A percentile compares a stretch with the other conserved stretches of the same genome.
phyloP scores from a whole-genome alignment of 2,888 invertebrate species.

The Drosophila sordidapex region DNA sequence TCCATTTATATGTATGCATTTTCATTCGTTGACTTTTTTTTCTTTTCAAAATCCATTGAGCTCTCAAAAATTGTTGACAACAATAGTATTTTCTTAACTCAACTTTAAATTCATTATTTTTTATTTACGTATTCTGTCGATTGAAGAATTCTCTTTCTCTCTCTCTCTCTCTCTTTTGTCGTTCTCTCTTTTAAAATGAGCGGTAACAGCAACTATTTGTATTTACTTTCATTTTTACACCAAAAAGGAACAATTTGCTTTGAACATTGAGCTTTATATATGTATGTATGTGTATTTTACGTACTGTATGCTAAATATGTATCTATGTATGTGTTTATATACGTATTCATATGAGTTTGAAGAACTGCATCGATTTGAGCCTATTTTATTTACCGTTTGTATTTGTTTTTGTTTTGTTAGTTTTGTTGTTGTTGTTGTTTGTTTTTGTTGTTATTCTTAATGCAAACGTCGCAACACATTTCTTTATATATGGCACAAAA shows the following conservation, averaged over 20 bases:
- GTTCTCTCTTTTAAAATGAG: slow-evolving; percentile 17
- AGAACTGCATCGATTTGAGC: slow-evolving; percentile 52
- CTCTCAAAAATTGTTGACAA: slow-evolving; percentile 60
- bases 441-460: slow-evolving; percentile 27
- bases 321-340: slow-evolving; percentile 29
- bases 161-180: slow-evolving; percentile 14
- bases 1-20: slow-evolving; percentile 59
- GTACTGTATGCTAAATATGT: slow-evolving; percentile 45
- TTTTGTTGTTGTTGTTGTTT: slow-evolving; percentile 30
- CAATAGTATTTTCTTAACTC: slow-evolving; percentile 48
- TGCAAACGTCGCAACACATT: slow-evolving; percentile 62
- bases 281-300: slow-evolving; percentile 25
- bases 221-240: slow-evolving; percentile 33
- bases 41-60: slow-evolving; percentile 32
- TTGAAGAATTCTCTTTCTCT: slow-evolving; percentile 19
- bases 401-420: slow-evolving; percentile 1
- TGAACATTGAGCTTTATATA: slow-evolving; percentile 76
- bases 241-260: slow-evolving; percentile 78
- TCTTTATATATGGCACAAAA: slow-evolving; percentile 68
- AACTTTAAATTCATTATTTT: slow-evolving; percentile 42
- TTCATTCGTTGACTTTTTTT: slow-evolving; percentile 26
- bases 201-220: slow-evolving; percentile 50
- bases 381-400: slow-evolving; percentile 33
- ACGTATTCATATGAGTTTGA: slow-evolving; percentile 34
- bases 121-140: slow-evolving; percentile 45